Evolutionary conservation across 1,140 invertebrate species (phyloP), one percentile per base, ranked within the genome.

Genomic region (Ruditapes philippinarum): DNA sequence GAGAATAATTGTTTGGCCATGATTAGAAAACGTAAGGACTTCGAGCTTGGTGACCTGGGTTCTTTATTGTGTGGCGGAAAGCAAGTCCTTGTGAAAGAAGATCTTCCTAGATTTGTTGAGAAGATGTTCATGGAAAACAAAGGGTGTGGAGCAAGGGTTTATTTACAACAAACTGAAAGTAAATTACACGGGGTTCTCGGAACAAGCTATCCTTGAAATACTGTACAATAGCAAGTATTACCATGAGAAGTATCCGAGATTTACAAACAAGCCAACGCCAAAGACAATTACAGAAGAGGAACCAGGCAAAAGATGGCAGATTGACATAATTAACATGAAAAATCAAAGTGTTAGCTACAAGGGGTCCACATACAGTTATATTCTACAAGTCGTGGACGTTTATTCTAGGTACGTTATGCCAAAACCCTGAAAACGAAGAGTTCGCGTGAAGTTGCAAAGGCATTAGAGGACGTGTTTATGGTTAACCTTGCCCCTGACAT

Each of bases 381-480:
- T n/a, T n/a, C n/a, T n/a, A n/a, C n/a, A n/a, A n/a, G n/a, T n/a
- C n/a, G n/a, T n/a, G n/a, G n/a, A n/a, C n/a, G n/a, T n/a, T n/a
- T 81, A 65, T 68, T 79, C 85, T 12, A 65, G 86, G 40, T 88
- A 45, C 38, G n/a, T 88, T 12, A 70, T 80, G 36, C 42, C 76
- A 19, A 40, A 57, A 25, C 78, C 86, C 25, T 88, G 54, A 25
- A 49, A 54, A 40, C 31, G 2, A 88, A 88, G 42, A 42, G 2
- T 19, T 33, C 51, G 25, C 5, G 1, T n/a, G 45, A 51, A 51
- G 60, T 80, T 51, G 76, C 62, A 73, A 3, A 54, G 4, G 76
- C 17, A 1, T 57, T 88, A 54, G 76, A 70, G n/a, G 31, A 80
- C 25, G 65, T 81, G 2, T 14, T 80, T 7, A 4, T 25, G 4